phyloP scores from a whole-genome alignment of 2,113 vertebrate genomes.

The Cyprinodon tularosa region DNA sequence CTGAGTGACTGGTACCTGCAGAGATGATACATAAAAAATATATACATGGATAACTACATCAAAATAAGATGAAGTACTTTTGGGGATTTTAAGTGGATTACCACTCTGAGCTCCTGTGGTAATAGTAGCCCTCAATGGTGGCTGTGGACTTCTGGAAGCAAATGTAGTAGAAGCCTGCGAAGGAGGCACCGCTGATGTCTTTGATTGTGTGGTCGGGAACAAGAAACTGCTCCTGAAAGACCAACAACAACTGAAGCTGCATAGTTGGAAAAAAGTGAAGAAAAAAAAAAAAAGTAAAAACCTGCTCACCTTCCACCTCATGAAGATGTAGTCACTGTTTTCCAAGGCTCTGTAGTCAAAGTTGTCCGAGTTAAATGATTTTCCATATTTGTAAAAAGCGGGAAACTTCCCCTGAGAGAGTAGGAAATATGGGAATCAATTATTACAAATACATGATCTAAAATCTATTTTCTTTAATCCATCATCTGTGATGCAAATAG shows the following conservation, averaged over 20 bases:
- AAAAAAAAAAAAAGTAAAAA: not conserved
- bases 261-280: not conserved
- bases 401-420: slow-evolving; percentile 93
- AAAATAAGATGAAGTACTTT: not conserved
- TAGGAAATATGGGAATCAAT: not conserved
- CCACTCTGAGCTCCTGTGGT: slow-evolving; percentile 98
- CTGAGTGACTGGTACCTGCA: slow-evolving; percentile 97
- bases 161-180: slow-evolving; percentile 99
- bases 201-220: slow-evolving; percentile 99
- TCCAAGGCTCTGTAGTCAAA: slow-evolving; percentile 96
- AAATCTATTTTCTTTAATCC: not conserved
- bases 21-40: not conserved
- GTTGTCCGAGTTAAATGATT: slow-evolving; percentile 96
- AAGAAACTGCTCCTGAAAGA: slow-evolving; percentile 92
- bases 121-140: slow-evolving; percentile 99
- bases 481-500: not conserved
- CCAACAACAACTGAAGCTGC: not conserved
- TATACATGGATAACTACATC: not conserved
- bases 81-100: slow-evolving; percentile 72
- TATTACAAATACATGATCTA: not conserved
- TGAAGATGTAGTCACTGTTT: slow-evolving; percentile 96
- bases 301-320: slow-evolving; percentile 96
- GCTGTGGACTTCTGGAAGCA: slow-evolving; percentile 99
- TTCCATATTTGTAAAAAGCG: slow-evolving; percentile 97
- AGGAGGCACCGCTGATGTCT: slow-evolving; percentile 99